Evolutionary conservation across 2,888 invertebrate genomes (phyloP).

Genomic region (Dione juno): DNA sequence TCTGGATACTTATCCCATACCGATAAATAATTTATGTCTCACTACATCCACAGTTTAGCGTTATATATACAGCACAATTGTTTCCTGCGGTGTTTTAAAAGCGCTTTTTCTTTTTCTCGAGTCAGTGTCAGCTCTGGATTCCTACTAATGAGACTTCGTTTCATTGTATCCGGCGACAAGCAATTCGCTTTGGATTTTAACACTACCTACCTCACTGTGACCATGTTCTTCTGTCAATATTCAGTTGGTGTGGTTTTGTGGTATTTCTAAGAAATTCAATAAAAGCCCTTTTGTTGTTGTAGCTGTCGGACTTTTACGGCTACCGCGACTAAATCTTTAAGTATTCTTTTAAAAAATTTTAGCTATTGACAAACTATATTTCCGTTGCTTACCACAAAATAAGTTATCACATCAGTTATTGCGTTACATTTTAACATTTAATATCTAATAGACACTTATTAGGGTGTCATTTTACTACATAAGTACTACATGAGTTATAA

Average conservation of each 20-base stretch:
- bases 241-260: slow-evolving; percentile 41
- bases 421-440: not conserved
- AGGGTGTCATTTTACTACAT: too few relatives aligned
- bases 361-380: slow-evolving; percentile 17
- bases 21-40: slow-evolving; percentile 33
- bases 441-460: too few relatives aligned
- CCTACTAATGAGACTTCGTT: slow-evolving; percentile 43
- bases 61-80: slow-evolving; percentile 36
- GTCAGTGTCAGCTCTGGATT: slow-evolving; percentile 32
- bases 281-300: slow-evolving; percentile 60
- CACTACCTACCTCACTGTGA: slow-evolving; percentile 41
- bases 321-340: slow-evolving; percentile 62
- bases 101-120: slow-evolving; percentile 25
- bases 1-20: not conserved
- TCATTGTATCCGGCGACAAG: slow-evolving; percentile 39
- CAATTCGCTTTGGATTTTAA: slow-evolving; percentile 43
- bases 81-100: slow-evolving; percentile 33
- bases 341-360: slow-evolving; percentile 2
- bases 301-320: slow-evolving; percentile 65
- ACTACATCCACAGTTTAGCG: slow-evolving; percentile 24
- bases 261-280: slow-evolving; percentile 47
- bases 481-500: too few relatives aligned
- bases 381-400: slow-evolving; percentile 16
- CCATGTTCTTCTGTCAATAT: slow-evolving; percentile 42
- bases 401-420: slow-evolving; percentile 21